phyloP scores from a whole-genome alignment of 2,113 vertebrate genomes.

The Marcusenius ussheri region DNA sequence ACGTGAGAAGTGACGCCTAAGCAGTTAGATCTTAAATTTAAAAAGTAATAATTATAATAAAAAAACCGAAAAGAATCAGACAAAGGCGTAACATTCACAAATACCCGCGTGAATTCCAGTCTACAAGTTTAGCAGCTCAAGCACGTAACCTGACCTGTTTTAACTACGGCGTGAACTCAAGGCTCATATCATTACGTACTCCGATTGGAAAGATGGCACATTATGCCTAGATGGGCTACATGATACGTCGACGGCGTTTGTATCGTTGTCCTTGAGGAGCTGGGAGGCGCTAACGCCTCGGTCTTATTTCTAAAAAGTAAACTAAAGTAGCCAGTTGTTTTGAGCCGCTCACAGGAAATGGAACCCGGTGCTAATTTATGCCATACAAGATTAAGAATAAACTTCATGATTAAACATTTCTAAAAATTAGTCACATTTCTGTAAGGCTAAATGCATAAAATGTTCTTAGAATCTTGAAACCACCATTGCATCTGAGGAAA shows the following conservation, averaged over 20 bases:
- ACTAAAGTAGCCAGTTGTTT: constrained; percentile 1
- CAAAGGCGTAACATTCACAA: neutral
- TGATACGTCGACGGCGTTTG: neutral
- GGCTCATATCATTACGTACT: neutral
- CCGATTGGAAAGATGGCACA: neutral
- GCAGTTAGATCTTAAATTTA: neutral
- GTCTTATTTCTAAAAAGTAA: neutral
- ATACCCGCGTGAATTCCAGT: neutral
- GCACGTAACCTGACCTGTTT: neutral
- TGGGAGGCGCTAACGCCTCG: neutral
- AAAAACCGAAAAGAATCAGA: neutral
- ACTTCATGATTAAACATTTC: neutral
- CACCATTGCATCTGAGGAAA: neutral
- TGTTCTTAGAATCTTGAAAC: neutral
- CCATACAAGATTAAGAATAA: neutral
- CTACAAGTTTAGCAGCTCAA: neutral
- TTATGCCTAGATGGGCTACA: neutral
- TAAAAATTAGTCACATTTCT: neutral
- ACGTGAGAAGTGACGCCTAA: neutral
- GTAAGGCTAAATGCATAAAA: neutral
- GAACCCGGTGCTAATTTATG: neutral
- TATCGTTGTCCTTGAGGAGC: neutral
- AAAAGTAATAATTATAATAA: neutral
- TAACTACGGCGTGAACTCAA: neutral
- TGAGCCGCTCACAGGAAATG: neutral